Conservation (phyloP, 2,113 vertebrate species). For the Leiothrix lutea region DNA sequence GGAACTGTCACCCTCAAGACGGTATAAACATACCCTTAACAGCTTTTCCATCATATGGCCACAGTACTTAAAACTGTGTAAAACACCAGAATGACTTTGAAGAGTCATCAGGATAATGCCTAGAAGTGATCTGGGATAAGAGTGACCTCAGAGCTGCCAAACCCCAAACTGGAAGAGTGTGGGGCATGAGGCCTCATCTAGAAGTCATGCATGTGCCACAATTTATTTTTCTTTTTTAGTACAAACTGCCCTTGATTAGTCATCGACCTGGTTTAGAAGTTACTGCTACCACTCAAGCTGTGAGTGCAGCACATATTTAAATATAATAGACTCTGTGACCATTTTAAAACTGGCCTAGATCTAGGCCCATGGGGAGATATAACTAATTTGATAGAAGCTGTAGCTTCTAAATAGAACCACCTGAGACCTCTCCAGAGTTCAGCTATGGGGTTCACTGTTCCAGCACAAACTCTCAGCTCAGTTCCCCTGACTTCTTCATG, state of each 20-base stretch:
- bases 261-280: constrained; percentile 50
- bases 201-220: neutral
- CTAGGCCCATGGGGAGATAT: neutral
- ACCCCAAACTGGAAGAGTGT: neutral
- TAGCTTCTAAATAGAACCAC: constrained; percentile 34
- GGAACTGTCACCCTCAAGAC: neutral
- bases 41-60: neutral
- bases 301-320: neutral
- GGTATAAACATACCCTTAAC: neutral
- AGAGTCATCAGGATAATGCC: neutral
- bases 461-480: neutral
- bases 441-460: neutral
- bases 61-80: neutral
- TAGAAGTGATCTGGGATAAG: neutral
- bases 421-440: neutral
- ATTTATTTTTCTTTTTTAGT: neutral
- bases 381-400: constrained; percentile 54
- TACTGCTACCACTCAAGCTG: neutral
- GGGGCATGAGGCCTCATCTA: neutral
- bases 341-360: constrained; percentile 56
- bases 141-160: neutral
- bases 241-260: constrained; percentile 50
- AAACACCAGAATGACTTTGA: neutral
- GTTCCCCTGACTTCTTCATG: neutral
- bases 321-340: neutral